Evolutionary conservation across 2,888 invertebrate genomes (phyloP).

Genomic region (Blastobasis adustella): DNA sequence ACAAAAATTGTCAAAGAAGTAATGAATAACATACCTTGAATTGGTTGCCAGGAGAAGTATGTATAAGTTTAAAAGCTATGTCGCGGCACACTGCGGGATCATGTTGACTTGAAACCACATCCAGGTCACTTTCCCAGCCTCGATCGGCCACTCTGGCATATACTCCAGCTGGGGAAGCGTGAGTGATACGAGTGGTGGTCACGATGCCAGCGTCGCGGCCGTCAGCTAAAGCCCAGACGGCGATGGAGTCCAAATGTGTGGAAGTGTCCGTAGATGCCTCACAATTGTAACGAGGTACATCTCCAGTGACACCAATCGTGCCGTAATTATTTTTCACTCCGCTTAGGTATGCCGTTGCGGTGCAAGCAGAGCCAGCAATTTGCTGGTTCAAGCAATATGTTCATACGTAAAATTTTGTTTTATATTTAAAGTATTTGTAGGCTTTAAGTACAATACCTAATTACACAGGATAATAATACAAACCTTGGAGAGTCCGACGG

Average conservation of each 20-base stretch:
- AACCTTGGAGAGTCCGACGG: constrained; percentile 78
- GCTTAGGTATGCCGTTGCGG: constrained; percentile 79
- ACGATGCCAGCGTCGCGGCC: constrained; percentile 67
- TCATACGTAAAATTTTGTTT: constrained; percentile 23
- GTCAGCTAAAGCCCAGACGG: constrained; percentile 76
- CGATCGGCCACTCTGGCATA: constrained; percentile 81
- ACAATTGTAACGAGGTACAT: constrained; percentile 76
- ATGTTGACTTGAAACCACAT: constrained; percentile 38
- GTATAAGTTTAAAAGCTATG: constrained; percentile 26
- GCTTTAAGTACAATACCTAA: background rate
- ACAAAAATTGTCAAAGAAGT: background rate
- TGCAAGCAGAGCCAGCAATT: constrained; percentile 81
- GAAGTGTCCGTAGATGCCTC: constrained; percentile 57
- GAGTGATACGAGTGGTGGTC: constrained; percentile 85
- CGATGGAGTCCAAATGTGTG: constrained; percentile 78
- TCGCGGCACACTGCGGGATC: constrained; percentile 38
- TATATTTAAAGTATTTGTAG: background rate
- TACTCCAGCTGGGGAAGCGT: constrained; percentile 83
- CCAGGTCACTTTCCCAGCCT: constrained; percentile 83
- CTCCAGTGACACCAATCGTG: constrained; percentile 78
- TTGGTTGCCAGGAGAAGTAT: background rate
- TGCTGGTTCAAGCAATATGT: constrained; percentile 75
- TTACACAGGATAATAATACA: background rate
- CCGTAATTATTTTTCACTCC: constrained; percentile 79
- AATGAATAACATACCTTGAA: background rate